Evolutionary conservation across 2,888 invertebrate genomes (phyloP), one percentile per base, ranked within the genome.

Genomic region (Scaptomyza flava): DNA sequence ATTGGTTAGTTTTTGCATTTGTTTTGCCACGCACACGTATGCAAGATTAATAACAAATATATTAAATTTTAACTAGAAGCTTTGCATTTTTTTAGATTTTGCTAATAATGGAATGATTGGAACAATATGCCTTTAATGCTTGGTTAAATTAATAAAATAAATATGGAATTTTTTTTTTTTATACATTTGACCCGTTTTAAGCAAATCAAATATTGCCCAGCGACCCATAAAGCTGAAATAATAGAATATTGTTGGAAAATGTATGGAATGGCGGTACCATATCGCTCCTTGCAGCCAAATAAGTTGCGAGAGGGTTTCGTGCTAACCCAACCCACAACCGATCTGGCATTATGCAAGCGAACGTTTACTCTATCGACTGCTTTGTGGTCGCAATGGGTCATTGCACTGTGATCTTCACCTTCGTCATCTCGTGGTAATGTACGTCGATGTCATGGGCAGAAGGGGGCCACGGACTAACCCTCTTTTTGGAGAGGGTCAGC

Each of bases 401-500:
- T 90, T 90, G 90, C 90, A 90, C 90, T 90, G 91, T 89, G 90
- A 83, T 88, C 80, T 86, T 82, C 72, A 47, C 42, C 73, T 56
- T 65, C 69, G 47, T 58, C 72, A 66, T 60, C 47, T 66, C 47
- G 85, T 81, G 77, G 87, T 79, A 77, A 68, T 72, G 87, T 85
- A 84, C 84, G 83, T 84, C 70, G 86, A 87, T 77, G 77, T 88
- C 86, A 82, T 83, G 14, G 87, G 86, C 88, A 68, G 71, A 77
- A 62, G 38, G 7, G 59, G 30, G 43, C 8, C 61, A 57, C 50
- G 50, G 53, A 9, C 57, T 42, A 14, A 6, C 41, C 45, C 47
- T 9, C 30, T 6, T 34, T 20, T 11, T 6, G 30, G n/a, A 14
- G 12, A 20, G 14, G 9, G 6, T 9, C 12, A 58, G 31, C 48